A percentile compares a stretch with the other conserved stretches of the same genome.
Evolutionary conservation across 2,888 invertebrate species (phyloP).

Genomic region (Phrixothrix hirtus): DNA sequence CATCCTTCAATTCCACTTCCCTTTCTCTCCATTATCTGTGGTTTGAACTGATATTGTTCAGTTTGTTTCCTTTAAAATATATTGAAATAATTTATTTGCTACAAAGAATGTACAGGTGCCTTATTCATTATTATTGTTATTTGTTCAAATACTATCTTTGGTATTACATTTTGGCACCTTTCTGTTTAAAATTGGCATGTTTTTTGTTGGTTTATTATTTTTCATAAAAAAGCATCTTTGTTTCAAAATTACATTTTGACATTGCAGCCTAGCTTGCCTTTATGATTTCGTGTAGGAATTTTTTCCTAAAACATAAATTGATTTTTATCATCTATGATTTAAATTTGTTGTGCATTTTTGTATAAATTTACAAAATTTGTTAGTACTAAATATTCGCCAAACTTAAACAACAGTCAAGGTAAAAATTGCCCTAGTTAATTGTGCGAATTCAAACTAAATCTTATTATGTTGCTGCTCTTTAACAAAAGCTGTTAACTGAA

Average conservation of each 20-base stretch:
- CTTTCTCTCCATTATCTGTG: not conserved
- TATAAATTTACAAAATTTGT: not conserved
- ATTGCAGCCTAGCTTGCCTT: not conserved
- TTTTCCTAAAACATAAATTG: not conserved
- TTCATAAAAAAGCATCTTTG: too few relatives aligned
- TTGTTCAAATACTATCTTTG: not conserved
- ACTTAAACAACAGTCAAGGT: too few relatives aligned
- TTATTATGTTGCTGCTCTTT: too few relatives aligned
- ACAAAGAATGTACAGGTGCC: constrained; percentile 19
- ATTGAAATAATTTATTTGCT: not conserved
- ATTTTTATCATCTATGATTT: too few relatives aligned
- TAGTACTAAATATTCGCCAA: not conserved
- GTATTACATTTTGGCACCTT: not conserved
- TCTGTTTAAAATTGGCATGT: too few relatives aligned
- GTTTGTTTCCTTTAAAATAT: not conserved
- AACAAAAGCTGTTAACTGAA: not conserved
- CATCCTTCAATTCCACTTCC: constrained; percentile 6
- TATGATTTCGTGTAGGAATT: too few relatives aligned
- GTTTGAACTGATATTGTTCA: not conserved
- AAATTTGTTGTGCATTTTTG: not conserved
- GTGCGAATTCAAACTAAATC: too few relatives aligned
- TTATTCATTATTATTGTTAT: constrained; percentile 16
- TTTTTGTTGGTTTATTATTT: not conserved
- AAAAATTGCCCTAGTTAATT: too few relatives aligned
- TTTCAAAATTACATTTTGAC: too few relatives aligned